These are phyloP conservation scores for Orthosia incerta DNA, from an alignment of 2,888 invertebrate genomes.

Conservation along the genomic window DNA sequence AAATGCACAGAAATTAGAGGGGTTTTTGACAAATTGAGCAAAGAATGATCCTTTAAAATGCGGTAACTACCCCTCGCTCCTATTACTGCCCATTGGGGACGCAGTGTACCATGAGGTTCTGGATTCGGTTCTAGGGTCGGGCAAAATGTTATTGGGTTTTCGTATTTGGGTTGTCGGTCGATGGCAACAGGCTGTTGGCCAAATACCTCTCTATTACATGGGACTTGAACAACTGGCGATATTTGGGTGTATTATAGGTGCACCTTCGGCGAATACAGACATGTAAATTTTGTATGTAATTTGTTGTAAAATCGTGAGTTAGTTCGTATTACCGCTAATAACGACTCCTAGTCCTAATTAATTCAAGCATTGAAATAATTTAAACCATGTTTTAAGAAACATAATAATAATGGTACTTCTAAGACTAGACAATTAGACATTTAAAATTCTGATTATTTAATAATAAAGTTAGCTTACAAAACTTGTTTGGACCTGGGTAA, in stretches of 20 bases:
- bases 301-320: not conserved
- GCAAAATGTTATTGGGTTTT: no score
- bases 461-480: conserved; percentile 1
- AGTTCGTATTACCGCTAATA: not conserved
- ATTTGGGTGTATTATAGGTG: no score
- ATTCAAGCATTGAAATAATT: conserved; percentile 13
- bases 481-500: conserved; percentile 20
- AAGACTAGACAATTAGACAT: conserved; percentile 5
- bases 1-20: no score
- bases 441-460: conserved; percentile 12
- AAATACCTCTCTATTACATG: no score
- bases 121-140: no score
- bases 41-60: not conserved
- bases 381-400: not conserved
- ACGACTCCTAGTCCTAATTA: not conserved
- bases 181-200: no score
- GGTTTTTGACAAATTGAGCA: not conserved
- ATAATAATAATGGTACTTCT: not conserved
- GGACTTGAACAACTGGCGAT: no score
- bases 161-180: no score
- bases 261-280: no score
- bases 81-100: no score
- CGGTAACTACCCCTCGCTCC: not conserved
- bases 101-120: no score
- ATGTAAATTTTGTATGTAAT: no score